Evolutionary conservation across 1,140 invertebrate species (phyloP).

Genomic region (Phocides pigmalion): DNA sequence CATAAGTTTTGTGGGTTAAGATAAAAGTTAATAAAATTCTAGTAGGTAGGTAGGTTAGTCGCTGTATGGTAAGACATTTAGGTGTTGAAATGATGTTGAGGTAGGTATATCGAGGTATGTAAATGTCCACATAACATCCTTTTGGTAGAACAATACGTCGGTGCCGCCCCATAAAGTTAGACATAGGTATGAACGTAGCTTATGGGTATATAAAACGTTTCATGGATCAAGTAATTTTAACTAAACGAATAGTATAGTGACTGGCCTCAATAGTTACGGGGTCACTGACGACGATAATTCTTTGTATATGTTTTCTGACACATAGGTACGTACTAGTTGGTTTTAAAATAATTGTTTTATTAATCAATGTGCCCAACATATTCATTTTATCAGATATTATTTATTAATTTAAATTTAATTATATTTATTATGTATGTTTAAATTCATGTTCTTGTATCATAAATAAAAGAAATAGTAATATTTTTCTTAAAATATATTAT

Average conservation of each 20-base stretch:
- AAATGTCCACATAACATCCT: slow-evolving; percentile 32
- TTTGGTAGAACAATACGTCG: slow-evolving; percentile 13
- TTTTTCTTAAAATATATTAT: too few species aligned
- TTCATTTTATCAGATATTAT: too few species aligned
- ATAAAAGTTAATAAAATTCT: background rate
- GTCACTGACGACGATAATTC: background rate
- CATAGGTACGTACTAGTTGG: too few species aligned
- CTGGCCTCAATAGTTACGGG: background rate
- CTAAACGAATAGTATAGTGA: background rate
- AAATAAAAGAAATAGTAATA: too few species aligned
- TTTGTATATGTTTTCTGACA: background rate
- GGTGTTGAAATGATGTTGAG: background rate
- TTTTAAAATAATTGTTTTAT: too few species aligned
- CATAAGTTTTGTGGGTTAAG: background rate
- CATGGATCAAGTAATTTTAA: background rate
- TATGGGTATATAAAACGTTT: too few species aligned
- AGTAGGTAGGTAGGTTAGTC: background rate
- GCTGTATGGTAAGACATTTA: too few species aligned
- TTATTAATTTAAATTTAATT: too few species aligned
- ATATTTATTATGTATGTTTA: too few species aligned
- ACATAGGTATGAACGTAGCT: slow-evolving; percentile 10
- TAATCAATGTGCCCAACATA: too few species aligned
- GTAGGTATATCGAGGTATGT: slow-evolving; percentile 1
- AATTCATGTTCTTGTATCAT: too few species aligned
- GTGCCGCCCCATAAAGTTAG: slow-evolving; percentile 24